Evolutionary conservation across 2,888 invertebrate species (phyloP).

Genomic region (Yponomeuta evonymella): DNA sequence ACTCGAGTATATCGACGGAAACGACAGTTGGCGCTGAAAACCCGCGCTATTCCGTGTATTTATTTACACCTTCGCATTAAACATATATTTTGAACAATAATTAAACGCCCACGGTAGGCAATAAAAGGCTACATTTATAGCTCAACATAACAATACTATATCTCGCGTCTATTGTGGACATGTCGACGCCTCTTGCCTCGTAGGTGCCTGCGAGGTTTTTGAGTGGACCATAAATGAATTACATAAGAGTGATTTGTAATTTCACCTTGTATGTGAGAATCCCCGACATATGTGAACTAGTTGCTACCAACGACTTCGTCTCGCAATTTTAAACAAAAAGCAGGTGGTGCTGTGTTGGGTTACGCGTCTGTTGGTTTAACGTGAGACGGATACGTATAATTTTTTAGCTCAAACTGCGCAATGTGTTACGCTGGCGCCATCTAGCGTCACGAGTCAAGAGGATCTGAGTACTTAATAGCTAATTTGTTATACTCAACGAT

Average conservation of each 20-base stretch:
- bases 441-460: too few species aligned
- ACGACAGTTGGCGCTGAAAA: background rate
- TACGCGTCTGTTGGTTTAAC: too few species aligned
- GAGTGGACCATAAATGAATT: background rate
- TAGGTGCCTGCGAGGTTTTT: background rate
- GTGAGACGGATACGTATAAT: too few species aligned
- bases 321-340: too few species aligned
- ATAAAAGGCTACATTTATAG: constrained; percentile 6
- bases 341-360: too few species aligned
- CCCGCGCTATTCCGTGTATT: background rate
- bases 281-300: too few species aligned
- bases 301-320: too few species aligned
- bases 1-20: too few species aligned
- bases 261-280: background rate
- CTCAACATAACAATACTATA: constrained; percentile 6
- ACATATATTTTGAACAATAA: constrained; percentile 1
- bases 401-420: too few species aligned
- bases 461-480: too few species aligned
- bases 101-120: constrained; percentile 9
- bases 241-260: background rate
- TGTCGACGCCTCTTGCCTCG: background rate
- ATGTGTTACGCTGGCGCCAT: too few species aligned
- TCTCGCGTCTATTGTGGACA: background rate
- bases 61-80: background rate
- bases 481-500: too few species aligned